A percentile compares a stretch with the other conserved stretches of the same genome.
These are phyloP conservation scores for Trogon surrucura DNA, from an alignment of 2,113 vertebrate genomes.

Conservation along the genomic window DNA sequence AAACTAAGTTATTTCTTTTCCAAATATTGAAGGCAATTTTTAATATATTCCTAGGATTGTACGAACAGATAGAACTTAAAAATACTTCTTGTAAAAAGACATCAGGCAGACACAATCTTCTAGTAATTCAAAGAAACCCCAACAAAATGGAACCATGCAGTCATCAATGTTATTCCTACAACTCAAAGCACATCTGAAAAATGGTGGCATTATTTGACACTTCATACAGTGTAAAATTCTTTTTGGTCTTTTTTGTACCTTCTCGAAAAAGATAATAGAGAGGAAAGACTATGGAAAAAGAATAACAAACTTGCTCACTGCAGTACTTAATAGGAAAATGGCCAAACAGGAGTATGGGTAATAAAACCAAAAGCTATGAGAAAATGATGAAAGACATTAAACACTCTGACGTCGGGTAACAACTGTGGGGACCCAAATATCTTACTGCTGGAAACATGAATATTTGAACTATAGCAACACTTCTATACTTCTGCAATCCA, in stretches of 20 bases:
- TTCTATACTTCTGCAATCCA: conserved; percentile 3
- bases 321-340: conserved; percentile 4
- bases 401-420: neutral
- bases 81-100: neutral
- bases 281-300: neutral
- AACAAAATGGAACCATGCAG: neutral
- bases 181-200: neutral
- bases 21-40: neutral
- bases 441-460: neutral
- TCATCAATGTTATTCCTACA: neutral
- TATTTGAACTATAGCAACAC: neutral
- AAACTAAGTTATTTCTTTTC: neutral
- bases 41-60: neutral
- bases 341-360: neutral
- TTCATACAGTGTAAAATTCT: neutral
- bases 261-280: neutral
- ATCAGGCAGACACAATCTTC: neutral
- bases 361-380: neutral
- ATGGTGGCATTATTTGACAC: neutral
- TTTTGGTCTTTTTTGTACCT: neutral
- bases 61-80: neutral
- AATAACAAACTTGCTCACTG: neutral
- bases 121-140: neutral
- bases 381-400: conserved; percentile 23
- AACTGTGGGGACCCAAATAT: neutral